Percentiles rank a stretch among this genome's conserved stretches.
phyloP scores from a whole-genome alignment of 2,888 invertebrate genomes.

The Acronicta leporina region DNA sequence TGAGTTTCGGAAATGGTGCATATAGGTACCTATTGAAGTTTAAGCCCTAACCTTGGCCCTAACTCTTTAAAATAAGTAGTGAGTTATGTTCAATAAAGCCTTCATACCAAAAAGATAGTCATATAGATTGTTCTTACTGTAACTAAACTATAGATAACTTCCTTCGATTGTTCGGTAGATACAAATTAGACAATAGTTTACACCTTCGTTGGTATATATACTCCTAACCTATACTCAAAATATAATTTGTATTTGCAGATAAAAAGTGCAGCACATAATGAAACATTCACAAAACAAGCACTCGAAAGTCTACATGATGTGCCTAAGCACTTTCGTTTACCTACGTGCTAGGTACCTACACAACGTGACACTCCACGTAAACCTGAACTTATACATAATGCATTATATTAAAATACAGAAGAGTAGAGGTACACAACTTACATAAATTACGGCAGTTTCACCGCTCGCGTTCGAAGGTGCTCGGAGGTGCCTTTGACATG shows the following conservation, averaged over 20 bases:
- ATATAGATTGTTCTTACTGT: too few relatives aligned
- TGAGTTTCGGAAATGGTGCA: too few relatives aligned
- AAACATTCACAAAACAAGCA: background rate
- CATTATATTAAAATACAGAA: conserved; percentile 27
- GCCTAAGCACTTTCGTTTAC: background rate
- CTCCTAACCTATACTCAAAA: too few relatives aligned
- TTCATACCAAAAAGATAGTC: too few relatives aligned
- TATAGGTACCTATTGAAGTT: too few relatives aligned
- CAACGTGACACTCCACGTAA: background rate
- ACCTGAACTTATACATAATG: conserved; percentile 30
- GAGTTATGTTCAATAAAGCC: too few relatives aligned
- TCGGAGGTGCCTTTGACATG: conserved; percentile 43
- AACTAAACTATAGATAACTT: too few relatives aligned
- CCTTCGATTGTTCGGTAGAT: too few relatives aligned
- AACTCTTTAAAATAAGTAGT: too few relatives aligned
- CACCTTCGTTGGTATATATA: too few relatives aligned
- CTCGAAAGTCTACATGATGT: background rate
- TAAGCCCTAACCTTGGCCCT: too few relatives aligned
- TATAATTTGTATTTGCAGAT: background rate
- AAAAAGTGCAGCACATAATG: background rate
- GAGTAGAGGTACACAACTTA: background rate
- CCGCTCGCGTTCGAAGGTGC: background rate
- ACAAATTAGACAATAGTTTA: too few relatives aligned
- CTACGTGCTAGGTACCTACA: background rate
- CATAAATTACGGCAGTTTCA: conserved; percentile 23